phyloP scores from a whole-genome alignment of 2,797 vertebrate genomes.

The Anabas testudineus region DNA sequence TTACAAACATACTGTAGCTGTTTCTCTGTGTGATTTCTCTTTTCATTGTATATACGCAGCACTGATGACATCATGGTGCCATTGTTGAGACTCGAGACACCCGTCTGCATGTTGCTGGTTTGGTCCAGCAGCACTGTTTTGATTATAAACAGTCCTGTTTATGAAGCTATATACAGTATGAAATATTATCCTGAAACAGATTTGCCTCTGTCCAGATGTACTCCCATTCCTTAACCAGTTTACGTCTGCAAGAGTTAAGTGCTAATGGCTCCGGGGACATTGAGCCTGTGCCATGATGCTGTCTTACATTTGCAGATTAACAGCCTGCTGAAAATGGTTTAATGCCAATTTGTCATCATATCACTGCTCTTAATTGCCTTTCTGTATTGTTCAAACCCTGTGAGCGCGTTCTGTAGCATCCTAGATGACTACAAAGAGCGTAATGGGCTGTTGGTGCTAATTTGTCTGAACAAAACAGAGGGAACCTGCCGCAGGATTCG shows the following conservation, averaged over 20 bases:
- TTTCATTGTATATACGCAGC: neutral
- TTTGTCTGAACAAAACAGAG: conserved; percentile 38
- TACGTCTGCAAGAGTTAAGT: neutral
- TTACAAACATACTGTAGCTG: too few species aligned
- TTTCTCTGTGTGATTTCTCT: neutral
- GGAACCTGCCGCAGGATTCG: conserved; percentile 30
- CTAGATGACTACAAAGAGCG: conserved; percentile 28
- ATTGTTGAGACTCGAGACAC: too few species aligned
- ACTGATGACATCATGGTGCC: too few species aligned
- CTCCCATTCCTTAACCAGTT: neutral
- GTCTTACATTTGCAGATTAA: neutral
- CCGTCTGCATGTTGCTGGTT: too few species aligned
- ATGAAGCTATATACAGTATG: too few species aligned
- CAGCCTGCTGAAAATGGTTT: neutral
- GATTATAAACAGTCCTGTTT: too few species aligned
- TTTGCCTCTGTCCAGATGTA: too few species aligned
- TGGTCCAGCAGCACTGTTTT: too few species aligned
- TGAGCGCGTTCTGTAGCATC: conserved; percentile 11
- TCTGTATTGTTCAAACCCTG: conserved; percentile 12
- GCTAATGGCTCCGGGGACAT: too few species aligned
- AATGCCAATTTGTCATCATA: conserved; percentile 7
- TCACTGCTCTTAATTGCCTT: neutral
- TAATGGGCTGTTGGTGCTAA: conserved; percentile 47
- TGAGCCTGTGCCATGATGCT: neutral
- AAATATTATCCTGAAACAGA: too few species aligned